Evolutionary conservation across 2,113 vertebrate species (phyloP), one percentile per base, ranked within the genome.

Genomic region (Pluvianellus socialis): DNA sequence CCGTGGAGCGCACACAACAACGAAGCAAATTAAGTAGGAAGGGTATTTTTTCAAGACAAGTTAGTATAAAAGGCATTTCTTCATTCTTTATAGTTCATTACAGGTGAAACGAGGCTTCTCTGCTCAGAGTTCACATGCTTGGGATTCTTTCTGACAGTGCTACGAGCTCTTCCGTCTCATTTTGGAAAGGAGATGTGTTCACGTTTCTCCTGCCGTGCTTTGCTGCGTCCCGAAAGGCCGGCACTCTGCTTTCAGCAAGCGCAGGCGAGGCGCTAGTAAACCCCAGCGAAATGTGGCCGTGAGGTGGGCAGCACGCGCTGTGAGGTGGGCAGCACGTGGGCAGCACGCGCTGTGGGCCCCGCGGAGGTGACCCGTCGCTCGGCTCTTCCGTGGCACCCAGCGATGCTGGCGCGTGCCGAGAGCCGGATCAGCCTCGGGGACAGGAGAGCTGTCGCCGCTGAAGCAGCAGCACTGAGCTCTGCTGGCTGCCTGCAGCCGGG

Each of bases 51-150:
- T 27, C 55, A 44, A 87, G 72, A 44, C 33, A 28, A 67, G 75
- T 24, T 33, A 23, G 27, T 13, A 26, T 66, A 77, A 73, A 76
- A 82, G 61, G n/a, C 53, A n/a, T 73, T 93, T 70, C 49, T 79
- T 87, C 61, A 28, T 86, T 58, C 88, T 70, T 76, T 56, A 18
- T 76, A 28, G 42, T 24, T 94, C 83, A 40, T 93, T 88, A 68
- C 49, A 73, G 74, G 70, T 49, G 84, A 87, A 89, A 88, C 0
- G 2, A 86, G 42, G 90, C 59, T 24, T 72, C 55, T 66, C 86
- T 77, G 40, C 92, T 83, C 80, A 6, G 71, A 74, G 79, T 58
- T 90, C 61, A n/a, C 53, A n/a, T 87, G 88, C 83, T 87, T 19
- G 53, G 49, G 70, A 23, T 92, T 55, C n/a, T 79, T 79, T 38